Conservation (phyloP, 2,113 vertebrate species). For the Pedionomus torquatus region DNA sequence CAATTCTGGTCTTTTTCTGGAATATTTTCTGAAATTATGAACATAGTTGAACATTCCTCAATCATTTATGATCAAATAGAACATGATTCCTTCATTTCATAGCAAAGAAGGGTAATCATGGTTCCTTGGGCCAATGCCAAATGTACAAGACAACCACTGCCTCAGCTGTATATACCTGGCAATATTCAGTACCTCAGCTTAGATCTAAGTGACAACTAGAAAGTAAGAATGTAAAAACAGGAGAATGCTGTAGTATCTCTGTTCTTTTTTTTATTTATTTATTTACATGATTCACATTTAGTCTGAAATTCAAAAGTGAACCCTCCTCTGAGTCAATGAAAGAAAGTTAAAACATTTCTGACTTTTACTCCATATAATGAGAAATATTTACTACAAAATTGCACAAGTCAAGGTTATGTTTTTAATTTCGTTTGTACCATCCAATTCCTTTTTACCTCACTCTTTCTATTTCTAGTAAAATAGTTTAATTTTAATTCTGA, state of each 20-base stretch:
- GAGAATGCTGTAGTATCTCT: not conserved
- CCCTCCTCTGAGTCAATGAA: not conserved
- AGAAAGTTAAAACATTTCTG: not conserved
- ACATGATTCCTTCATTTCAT: not conserved
- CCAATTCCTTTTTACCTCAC: not conserved
- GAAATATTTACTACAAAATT: not conserved
- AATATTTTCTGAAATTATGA: not conserved
- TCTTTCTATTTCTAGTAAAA: not conserved
- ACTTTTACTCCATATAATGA: not conserved
- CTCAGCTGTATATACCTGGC: not conserved
- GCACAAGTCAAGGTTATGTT: not conserved
- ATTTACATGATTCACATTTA: not conserved
- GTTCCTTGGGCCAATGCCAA: not conserved
- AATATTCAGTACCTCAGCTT: not conserved
- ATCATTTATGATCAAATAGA: not conserved
- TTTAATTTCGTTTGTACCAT: not conserved
- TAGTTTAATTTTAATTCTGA: not conserved
- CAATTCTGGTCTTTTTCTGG: not conserved
- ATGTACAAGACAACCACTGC: not conserved
- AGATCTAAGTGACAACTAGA: not conserved
- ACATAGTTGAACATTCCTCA: not conserved
- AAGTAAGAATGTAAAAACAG: not conserved
- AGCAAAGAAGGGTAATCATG: not conserved
- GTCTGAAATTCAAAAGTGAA: not conserved
- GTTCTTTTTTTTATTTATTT: too few species aligned